Evolutionary conservation across 2,888 invertebrate species (phyloP), one percentile per base, ranked within the genome.

Genomic region (Schizaphis graminum): DNA sequence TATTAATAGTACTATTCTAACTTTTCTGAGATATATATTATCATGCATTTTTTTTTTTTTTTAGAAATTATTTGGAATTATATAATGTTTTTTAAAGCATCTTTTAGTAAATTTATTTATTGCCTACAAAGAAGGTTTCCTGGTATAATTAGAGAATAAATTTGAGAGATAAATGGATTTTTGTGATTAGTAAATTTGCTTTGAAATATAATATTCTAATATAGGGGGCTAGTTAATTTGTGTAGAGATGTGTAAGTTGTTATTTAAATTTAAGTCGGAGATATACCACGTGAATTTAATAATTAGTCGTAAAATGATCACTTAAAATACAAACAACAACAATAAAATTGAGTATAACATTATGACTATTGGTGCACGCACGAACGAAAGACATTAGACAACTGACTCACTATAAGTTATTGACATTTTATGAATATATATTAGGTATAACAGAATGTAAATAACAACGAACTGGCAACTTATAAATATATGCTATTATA

Each of bases 341-440:
- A 21, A 53, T 53, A 53, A 21, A 77, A 35, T 35, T 21, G 7
- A 21, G 35, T 77, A 35, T 35, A 41, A 35, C 21, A 35, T 77
- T 35, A 35, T 77, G 35, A 8, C 35, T 35, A 77, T 35, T 77
- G 21, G 35, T n/a, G 67, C n/a, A 67, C 3, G 67, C n/a, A 67
- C n/a, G 67, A 67, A 67, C 77, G 35, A 77, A 61, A 77, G 77
- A 77, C 35, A 77, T 53, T 53, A 77, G 77, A 77, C 77, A 77
- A 77, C 35, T 21, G 21, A 77, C 7, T 77, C 21, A 21, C 35
- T 77, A 41, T 28, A 11, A 77, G 21, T 77, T 77, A 41, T 77
- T 5, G 21, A 35, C 35, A 21, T 77, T 77, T 77, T 77, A 77
- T 77, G 21, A 35, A 35, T 35, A 21, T 35, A 77, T 21, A 44